phyloP scores from a whole-genome alignment of 2,888 invertebrate genomes.

The Bellardia pandia region DNA sequence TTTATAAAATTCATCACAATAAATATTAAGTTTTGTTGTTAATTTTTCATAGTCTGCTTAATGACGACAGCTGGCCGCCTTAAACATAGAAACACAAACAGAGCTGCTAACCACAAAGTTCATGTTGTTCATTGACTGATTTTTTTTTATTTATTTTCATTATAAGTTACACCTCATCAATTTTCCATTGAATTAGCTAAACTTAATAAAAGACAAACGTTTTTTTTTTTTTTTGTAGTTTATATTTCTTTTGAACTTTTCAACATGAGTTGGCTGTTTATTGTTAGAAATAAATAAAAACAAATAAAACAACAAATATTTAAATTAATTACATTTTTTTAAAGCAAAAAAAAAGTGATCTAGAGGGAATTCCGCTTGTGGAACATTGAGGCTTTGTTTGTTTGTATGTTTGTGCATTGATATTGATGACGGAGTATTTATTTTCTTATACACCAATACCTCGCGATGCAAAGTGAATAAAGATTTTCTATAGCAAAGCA shows the following conservation, averaged over 20 bases:
- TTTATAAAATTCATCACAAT: slow-evolving; percentile 14
- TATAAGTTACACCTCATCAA: slow-evolving; percentile 71
- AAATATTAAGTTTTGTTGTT: slow-evolving; percentile 23
- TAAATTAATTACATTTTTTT: neutral
- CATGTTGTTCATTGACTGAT: slow-evolving; percentile 41
- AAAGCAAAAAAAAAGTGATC: neutral
- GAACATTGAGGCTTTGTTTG: no score
- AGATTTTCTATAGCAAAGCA: no score
- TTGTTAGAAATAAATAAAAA: slow-evolving; percentile 36
- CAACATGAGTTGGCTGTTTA: slow-evolving; percentile 59
- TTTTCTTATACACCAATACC: neutral
- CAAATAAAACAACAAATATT: neutral
- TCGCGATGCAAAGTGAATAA: no score
- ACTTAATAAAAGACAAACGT: slow-evolving; percentile 26
- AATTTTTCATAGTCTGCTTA: slow-evolving; percentile 18
- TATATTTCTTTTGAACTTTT: slow-evolving; percentile 51
- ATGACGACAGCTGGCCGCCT: neutral
- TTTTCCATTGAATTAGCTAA: slow-evolving; percentile 68
- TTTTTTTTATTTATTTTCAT: slow-evolving; percentile 48
- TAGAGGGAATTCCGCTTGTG: neutral
- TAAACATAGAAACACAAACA: slow-evolving; percentile 20
- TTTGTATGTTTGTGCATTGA: no score
- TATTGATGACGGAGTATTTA: neutral
- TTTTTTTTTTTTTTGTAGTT: slow-evolving; percentile 39
- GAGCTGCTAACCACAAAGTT: slow-evolving; percentile 58